Base-by-base conservation (phyloP, 2,888 invertebrate genomes). In the Temnothorax unifasciatus region DNA sequence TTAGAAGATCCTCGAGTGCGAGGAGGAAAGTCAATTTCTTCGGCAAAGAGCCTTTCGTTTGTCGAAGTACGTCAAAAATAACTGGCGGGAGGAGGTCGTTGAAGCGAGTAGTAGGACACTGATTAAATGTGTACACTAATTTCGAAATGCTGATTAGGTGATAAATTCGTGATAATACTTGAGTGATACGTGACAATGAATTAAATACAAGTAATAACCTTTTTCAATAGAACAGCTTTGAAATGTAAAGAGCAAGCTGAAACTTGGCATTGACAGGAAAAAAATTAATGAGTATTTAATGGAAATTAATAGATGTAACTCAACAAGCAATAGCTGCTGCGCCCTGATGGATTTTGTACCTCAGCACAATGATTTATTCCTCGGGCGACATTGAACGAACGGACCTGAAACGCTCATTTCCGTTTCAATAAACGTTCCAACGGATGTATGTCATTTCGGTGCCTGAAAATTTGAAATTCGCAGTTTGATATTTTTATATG, bases 401-500 rank as follows among this genome's bases (percentile, higher is more conserved):
- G 25, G 47, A 75, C 34, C 44, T 44, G 77, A 59, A 74, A 59
- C 47, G 75, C 21, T 75, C 76, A 59, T 81, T 75, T 79, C 59
- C 74, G 57, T 74, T 74, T 74, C 75, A 79, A 79, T 74, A 79
- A 54, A 59, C 75, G 57, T 59, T 59, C 21, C 47, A 41, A 21
- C 54, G 54, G 77, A 71, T 74, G 76, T 74, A 18, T 59, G 34
- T 21, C 47, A 38, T 81, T 81, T 75, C 18, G 29, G 29, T 59
- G 25, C 13, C 38, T 75, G 76, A 74, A 81, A 81, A 81, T 81
- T 75, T 34, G 59, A 74, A 74, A 81, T 81, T 81, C 4, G 47
- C 47, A 75, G 47, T 73, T 71, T 61, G 57, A 61, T 81, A 50
- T 75, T 81, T 81, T 81, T 74, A 75, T 47, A 59, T 21, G 57